Evolutionary conservation across 1,140 invertebrate species (phyloP).

Genomic region (Colletes latitarsis): DNA sequence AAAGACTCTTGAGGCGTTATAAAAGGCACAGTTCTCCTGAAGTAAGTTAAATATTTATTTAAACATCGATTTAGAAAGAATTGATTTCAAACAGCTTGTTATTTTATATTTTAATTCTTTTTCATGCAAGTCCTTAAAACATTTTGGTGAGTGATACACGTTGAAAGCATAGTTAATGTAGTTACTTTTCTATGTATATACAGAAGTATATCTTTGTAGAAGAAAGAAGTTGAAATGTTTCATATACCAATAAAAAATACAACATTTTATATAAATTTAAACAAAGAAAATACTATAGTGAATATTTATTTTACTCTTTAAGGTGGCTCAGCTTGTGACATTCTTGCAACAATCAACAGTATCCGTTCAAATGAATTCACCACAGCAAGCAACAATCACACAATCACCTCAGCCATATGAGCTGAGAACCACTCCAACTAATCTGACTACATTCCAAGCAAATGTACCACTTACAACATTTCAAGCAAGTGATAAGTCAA

Average conservation of each 20-base stretch:
- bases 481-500: slow-evolving; percentile 78
- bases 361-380: slow-evolving; percentile 57
- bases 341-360: slow-evolving; percentile 83
- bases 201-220: too few relatives aligned
- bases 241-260: neutral
- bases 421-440: slow-evolving; percentile 72
- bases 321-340: slow-evolving; percentile 85
- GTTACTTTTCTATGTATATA: neutral
- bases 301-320: slow-evolving; percentile 51
- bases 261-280: neutral
- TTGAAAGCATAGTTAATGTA: slow-evolving; percentile 5
- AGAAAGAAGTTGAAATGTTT: neutral
- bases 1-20: slow-evolving; percentile 86
- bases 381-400: slow-evolving; percentile 65
- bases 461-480: slow-evolving; percentile 76
- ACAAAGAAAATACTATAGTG: neutral
- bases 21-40: slow-evolving; percentile 84
- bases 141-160: slow-evolving; percentile 73
- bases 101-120: slow-evolving; percentile 61
- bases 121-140: slow-evolving; percentile 77
- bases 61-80: slow-evolving; percentile 17
- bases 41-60: slow-evolving; percentile 68
- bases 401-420: slow-evolving; percentile 67
- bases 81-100: slow-evolving; percentile 7
- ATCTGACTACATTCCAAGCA: slow-evolving; percentile 78